These are phyloP conservation scores for Tiphia femorata DNA, from an alignment of 2,888 invertebrate species.

Conservation along the genomic window DNA sequence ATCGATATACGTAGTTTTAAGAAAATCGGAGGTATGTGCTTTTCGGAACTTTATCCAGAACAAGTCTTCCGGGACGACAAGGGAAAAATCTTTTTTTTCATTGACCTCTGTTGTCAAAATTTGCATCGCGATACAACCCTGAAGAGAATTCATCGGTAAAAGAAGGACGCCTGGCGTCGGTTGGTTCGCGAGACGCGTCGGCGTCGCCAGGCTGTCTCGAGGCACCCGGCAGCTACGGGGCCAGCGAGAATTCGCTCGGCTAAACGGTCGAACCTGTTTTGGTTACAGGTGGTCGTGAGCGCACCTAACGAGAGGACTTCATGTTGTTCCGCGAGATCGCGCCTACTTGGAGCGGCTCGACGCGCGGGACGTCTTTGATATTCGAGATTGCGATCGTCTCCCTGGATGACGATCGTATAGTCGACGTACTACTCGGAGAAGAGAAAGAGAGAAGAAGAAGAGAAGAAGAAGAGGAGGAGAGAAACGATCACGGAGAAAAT, in stretches of 20 bases:
- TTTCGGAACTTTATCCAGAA: no score
- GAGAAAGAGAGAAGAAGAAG: not conserved
- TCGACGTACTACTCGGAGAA: not conserved
- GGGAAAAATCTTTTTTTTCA: no score
- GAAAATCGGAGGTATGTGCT: no score
- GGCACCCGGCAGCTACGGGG: constrained; percentile 40
- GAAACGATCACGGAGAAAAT: no score
- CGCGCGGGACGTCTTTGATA: not conserved
- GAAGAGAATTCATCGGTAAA: no score
- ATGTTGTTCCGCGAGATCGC: constrained; percentile 20
- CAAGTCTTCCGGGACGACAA: no score
- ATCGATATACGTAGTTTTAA: no score
- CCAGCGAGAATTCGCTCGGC: constrained; percentile 37
- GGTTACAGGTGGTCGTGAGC: constrained; percentile 44
- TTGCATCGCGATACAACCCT: no score
- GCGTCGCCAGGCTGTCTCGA: constrained; percentile 50
- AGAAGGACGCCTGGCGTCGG: no score
- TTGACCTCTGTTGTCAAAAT: no score
- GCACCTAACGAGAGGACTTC: constrained; percentile 33
- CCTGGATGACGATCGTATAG: constrained; percentile 13
- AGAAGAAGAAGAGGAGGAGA: not conserved
- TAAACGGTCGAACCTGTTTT: constrained; percentile 45
- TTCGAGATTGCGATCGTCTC: not conserved
- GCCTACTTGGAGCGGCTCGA: not conserved
- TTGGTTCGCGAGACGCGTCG: no score